These are phyloP conservation scores for Clarias pachynema DNA, from an alignment of 2,797 vertebrate genomes.

Conservation along the genomic window DNA sequence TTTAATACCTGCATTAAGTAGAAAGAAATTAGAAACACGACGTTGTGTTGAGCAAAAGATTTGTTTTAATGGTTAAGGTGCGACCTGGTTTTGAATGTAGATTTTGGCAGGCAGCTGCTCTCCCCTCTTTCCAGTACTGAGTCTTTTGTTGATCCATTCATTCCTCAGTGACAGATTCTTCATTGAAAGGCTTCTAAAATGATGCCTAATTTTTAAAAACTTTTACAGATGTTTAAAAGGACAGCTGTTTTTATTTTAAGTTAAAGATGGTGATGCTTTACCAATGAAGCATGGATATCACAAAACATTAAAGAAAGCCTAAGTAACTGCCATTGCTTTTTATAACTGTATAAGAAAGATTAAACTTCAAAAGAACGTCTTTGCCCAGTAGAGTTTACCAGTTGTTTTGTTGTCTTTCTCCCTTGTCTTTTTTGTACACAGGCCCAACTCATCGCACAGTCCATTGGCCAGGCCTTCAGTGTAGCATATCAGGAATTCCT, in stretches of 20 bases:
- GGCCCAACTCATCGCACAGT: slow-evolving; percentile 95
- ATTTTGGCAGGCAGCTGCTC: no score
- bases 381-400: no score
- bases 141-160: not conserved
- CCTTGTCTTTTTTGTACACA: slow-evolving; percentile 53
- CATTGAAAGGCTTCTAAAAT: not conserved
- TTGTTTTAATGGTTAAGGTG: no score
- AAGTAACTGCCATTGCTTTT: not conserved
- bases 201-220: not conserved
- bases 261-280: not conserved
- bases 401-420: not conserved
- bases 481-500: slow-evolving; percentile 97
- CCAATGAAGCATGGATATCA: not conserved
- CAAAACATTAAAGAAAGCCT: not conserved
- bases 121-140: no score
- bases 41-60: no score
- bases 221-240: no score
- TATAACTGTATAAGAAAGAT: not conserved
- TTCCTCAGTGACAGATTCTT: not conserved
- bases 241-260: no score
- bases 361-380: not conserved
- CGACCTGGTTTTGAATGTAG: no score
- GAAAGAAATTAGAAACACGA: no score
- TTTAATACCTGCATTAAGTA: no score
- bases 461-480: slow-evolving; percentile 94